Base-by-base conservation (phyloP, 37 sponge, comb jelly and placozoan genomes). In the Axinella damicornis region DNA sequence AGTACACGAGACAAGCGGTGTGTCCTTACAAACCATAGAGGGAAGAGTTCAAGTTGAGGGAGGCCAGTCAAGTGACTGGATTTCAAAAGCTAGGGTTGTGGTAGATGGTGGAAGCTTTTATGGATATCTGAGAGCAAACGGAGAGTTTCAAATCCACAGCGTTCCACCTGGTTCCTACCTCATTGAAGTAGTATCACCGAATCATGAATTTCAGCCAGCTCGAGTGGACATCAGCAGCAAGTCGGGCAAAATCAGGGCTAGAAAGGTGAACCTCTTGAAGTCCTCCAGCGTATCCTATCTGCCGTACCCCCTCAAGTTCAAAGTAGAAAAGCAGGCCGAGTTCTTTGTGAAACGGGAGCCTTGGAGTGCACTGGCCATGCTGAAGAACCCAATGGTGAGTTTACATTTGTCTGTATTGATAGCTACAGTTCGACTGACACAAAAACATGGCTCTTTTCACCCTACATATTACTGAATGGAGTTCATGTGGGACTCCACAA, bases 181-280 rank as follows among this genome's bases (percentile, higher is more conserved):
- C 0, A 91, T 98, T 1, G 95, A 98, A 57, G 96, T 98, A 12
- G 18, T 77, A 4, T 81, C 92, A 52, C 93, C 96, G 4, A 96
- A 96, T 46, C 78, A 90, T 75, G 83, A 86, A 25, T 96, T 98
- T 57, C 88, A 94, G 19, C 88, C 91, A 36, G 89, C 75, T 6
- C 74, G 99, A 36, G 95, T 98, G 30, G 99, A 98, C 65, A 94
- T 98, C 34, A 97, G 95, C 77, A 83, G 88, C 56, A 94, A 94
- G 40, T 61, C 86, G 18, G 99, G 96, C 11, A 91, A 87, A 30
- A 94, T 98, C 22, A 61, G 95, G 22, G 96, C 95, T 0, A 76
- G 99, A 60, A 92, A 85, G 39, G 92, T 92, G 17, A 88, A 98
- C 71, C 69, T 81, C 36, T 59, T 98, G 1, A 92, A 90, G 57